Conservation (phyloP, 2,888 invertebrate genomes). For the Drosophila gaucha region DNA sequence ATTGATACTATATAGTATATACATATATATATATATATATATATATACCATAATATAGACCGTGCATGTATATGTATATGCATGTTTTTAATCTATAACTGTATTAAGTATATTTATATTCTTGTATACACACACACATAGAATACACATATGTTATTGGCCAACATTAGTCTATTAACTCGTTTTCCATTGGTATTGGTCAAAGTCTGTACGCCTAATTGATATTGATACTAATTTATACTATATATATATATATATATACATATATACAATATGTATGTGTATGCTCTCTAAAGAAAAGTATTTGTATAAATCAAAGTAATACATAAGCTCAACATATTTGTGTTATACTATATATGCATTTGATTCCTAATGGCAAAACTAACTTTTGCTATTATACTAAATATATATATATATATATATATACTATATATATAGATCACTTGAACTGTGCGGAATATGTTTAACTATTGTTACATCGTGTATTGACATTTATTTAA, state of each 20-base stretch:
- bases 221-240: conserved; percentile 42
- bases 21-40: conserved; percentile 19
- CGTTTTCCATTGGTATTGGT: conserved; percentile 54
- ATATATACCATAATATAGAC: conserved; percentile 33
- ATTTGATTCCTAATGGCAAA: conserved; percentile 67
- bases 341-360: conserved; percentile 56
- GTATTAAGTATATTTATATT: conserved; percentile 55
- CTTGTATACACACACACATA: conserved; percentile 15
- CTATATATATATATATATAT: conserved; percentile 1
- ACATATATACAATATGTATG: conserved; percentile 13
- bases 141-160: conserved; percentile 63
- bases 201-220: conserved; percentile 47
- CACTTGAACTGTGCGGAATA: conserved; percentile 20
- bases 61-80: conserved; percentile 36
- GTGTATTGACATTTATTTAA: conserved; percentile 48
- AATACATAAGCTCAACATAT: conserved; percentile 33
- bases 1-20: conserved; percentile 29
- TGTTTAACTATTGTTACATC: conserved; percentile 65
- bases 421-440: conserved; percentile 24
- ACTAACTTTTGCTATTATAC: conserved; percentile 59
- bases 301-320: conserved; percentile 33
- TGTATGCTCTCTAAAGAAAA: conserved; percentile 16
- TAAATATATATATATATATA: conserved; percentile 39
- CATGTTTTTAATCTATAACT: conserved; percentile 64
- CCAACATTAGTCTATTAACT: conserved; percentile 54